Conservation (phyloP, 1,140 invertebrate genomes). For the Microplitis mediator region DNA sequence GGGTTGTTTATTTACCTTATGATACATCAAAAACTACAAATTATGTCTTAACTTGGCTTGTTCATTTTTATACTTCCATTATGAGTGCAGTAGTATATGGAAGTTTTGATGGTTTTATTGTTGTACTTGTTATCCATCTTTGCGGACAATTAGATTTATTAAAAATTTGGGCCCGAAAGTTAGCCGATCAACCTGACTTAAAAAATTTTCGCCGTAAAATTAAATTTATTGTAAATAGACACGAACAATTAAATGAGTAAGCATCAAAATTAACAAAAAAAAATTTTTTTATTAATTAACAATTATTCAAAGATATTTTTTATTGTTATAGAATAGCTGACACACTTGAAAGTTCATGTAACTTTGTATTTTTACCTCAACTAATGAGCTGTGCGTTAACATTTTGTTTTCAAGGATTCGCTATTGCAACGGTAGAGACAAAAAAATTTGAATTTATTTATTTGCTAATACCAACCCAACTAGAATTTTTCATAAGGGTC, state of each 20-base stretch:
- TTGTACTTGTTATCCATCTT: constrained; percentile 31
- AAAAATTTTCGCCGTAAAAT: constrained; percentile 1
- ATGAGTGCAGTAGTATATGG: constrained; percentile 25
- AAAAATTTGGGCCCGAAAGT: constrained; percentile 6
- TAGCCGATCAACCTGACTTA: constrained; percentile 11
- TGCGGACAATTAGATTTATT: constrained; percentile 29
- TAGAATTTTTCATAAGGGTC: too few relatives aligned
- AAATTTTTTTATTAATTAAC: not conserved
- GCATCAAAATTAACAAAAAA: not conserved
- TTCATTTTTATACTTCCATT: constrained; percentile 14
- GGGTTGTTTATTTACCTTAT: constrained; percentile 28
- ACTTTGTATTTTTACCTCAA: constrained; percentile 31
- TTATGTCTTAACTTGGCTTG: constrained; percentile 18
- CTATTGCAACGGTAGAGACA: constrained; percentile 21
- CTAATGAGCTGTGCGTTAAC: constrained; percentile 20
- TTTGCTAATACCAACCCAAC: too few relatives aligned
- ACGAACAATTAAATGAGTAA: constrained; percentile 33
- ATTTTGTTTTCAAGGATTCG: constrained; percentile 38
- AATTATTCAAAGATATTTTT: not conserved
- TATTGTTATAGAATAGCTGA: constrained; percentile 35
- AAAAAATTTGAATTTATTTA: not conserved
- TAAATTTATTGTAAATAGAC: constrained; percentile 17
- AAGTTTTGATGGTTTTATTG: constrained; percentile 32
- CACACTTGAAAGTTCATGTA: constrained; percentile 49
- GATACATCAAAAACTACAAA: constrained; percentile 18